Conservation (phyloP, 2,797 vertebrate species). For the Vultur gryphus region DNA sequence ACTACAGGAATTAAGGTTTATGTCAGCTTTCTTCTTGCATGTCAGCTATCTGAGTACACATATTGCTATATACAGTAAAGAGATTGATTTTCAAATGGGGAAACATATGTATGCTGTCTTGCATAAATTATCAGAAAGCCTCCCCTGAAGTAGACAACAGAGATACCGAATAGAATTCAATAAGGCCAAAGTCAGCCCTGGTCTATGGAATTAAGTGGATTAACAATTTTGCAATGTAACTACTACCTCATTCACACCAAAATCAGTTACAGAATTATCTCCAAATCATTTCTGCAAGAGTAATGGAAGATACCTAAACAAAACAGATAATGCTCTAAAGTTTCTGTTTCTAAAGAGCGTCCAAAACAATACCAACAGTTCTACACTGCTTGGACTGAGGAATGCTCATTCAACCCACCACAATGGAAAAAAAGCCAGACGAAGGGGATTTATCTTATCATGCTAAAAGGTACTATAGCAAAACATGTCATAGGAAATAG, state of each 20-base stretch:
- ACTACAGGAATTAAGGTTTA: neutral
- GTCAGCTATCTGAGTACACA: neutral
- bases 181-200: neutral
- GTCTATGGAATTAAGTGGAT: neutral
- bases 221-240: neutral
- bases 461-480: neutral
- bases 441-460: neutral
- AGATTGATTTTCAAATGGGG: neutral
- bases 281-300: neutral
- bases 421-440: neutral
- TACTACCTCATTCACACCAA: neutral
- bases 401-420: rapidly evolving
- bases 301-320: neutral
- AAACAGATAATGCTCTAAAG: neutral
- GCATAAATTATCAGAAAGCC: neutral
- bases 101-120: neutral
- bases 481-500: neutral
- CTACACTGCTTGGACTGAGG: neutral
- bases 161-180: neutral
- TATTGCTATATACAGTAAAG: neutral
- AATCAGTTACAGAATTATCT: neutral
- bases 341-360: neutral
- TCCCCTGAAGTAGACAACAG: neutral
- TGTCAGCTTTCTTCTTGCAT: neutral
- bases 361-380: neutral